Base-by-base conservation (phyloP, 2,113 vertebrate species). In the Eulacestoma nigropectus region DNA sequence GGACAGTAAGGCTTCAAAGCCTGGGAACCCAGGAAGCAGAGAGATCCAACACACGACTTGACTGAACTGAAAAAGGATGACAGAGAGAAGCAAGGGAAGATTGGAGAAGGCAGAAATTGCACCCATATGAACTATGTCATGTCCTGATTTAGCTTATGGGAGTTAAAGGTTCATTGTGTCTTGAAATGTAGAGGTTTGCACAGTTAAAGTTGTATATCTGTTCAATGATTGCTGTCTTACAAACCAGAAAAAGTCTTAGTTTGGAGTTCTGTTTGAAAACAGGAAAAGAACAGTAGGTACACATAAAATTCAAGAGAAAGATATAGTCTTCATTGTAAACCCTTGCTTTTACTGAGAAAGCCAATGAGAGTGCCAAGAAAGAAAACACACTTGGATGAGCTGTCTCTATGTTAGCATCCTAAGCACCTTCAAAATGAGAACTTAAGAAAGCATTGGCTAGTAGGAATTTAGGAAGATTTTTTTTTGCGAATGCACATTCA, bases 1-100 rank as follows among this genome's bases (percentile, higher is more conserved):
- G 84, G 70, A 96, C 81, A 74, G 84, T 87, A 65, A 70, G 44
- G 74, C 90, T 95, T 96, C 88, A 96, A 93, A 96, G 79, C 21
- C 90, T 49, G 53, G 64, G 39, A 92, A 67, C 33, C 30, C 10
- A 13, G 44, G 35, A 65, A 91, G 78, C 1, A 11, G 63, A 5
- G 3, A 94, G 88, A 92, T 84, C 70, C 2, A 2, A 74, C 41
- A 47, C 35, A 52, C 26, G 84, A 84, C 79, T 85, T 32, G 39
- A 77, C 79, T 93, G 83, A 86, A 84, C 56, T 74, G 76, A 64
- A 76, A 89, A 64, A 55, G 26, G 12, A 92, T 33, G 52, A 80
- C 52, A 84, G 88, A 87, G 70, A 46, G 49, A 89, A 60, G 13
- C 44, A 70, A 53, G 47, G 64, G 22, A 75, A 81, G 60, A 68